Base-by-base conservation (phyloP, 2,888 invertebrate genomes). In the Lydus trimaculatus region DNA sequence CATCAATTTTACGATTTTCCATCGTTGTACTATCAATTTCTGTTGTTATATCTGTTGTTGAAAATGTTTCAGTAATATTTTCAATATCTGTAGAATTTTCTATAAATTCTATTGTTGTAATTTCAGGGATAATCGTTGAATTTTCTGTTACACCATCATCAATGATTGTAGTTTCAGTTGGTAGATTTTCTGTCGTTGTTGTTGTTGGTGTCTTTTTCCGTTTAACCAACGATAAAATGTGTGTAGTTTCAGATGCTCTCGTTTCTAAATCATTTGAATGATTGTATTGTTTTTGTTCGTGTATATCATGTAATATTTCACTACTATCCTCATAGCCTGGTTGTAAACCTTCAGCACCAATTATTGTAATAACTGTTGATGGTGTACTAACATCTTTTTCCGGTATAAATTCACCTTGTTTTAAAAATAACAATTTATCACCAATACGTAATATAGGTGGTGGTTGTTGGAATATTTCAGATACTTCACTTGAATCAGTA, bases 331-430 rank as follows among this genome's bases (percentile, higher is more conserved):
- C 79, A 25, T 77, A 71, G 1, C 78, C 77, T 65, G 85, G 78
- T 77, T 86, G 85, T 6, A 86, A 77, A 3, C 86, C 86, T 78
- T 86, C 86, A 5, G 86, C 85, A 15, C 86, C 87, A 63, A 87
- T 84, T 6, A 86, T 81, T 3, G 86, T 86, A 23, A 86, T 85
- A 7, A 84, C 80, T 17, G 84, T 80, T 5, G 81, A 76, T 1
- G 85, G 84, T 2, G 84, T 84, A 63, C 81, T 84, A 0, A 78
- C 78, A 63, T 82, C 82, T 66, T 83, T 83, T 67, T 84, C 84
- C 2, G 81, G 79, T 13, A 84, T 78, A 6, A 84, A 71, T 71
- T 84, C 81, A 13, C 80, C 83, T 70, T 83, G 80, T 62, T 84
- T 83, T n/a, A 85, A 74, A 70, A 83, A 83, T 2, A 85, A 71